Percentiles rank a stretch among this genome's conserved stretches.
Evolutionary conservation across 2,888 invertebrate species (phyloP).

Genomic region (Drosophila limbata): DNA sequence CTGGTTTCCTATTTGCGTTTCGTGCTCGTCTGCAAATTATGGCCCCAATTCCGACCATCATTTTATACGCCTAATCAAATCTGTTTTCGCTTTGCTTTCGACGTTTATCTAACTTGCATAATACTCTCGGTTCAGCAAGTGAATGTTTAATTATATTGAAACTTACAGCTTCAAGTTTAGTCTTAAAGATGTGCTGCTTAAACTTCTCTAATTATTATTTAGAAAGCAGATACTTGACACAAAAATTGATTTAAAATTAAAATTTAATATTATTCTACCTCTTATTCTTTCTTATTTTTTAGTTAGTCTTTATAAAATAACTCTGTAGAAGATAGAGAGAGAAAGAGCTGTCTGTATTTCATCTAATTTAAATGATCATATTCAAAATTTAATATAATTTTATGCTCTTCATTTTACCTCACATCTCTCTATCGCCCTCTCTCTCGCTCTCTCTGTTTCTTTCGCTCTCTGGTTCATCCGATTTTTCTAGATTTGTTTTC

Average conservation of each 20-base stretch:
- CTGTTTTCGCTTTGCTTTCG: constrained; percentile 25
- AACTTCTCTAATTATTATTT: neutral
- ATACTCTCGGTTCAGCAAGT: neutral
- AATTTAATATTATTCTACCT: neutral
- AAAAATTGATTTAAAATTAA: neutral
- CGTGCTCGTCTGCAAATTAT: constrained; percentile 51
- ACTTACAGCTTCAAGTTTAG: neutral
- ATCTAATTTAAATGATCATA: no score
- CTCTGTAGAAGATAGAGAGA: no score
- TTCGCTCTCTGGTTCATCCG: neutral
- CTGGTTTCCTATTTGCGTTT: constrained; percentile 5
- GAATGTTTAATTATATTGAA: neutral
- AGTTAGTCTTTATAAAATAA: neutral
- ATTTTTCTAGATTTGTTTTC: neutral
- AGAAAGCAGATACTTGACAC: neutral
- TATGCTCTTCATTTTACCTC: no score
- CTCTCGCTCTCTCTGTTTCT: neutral
- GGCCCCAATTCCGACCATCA: constrained; percentile 43
- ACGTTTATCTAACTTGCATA: constrained; percentile 5
- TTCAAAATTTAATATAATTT: no score
- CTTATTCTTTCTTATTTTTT: neutral
- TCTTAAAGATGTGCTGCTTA: neutral
- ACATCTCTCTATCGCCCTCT: neutral
- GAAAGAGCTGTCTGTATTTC: no score
- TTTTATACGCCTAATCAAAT: constrained; percentile 62